Base-by-base conservation (phyloP, 2,797 vertebrate genomes). In the Gymnopithys bicolor region DNA sequence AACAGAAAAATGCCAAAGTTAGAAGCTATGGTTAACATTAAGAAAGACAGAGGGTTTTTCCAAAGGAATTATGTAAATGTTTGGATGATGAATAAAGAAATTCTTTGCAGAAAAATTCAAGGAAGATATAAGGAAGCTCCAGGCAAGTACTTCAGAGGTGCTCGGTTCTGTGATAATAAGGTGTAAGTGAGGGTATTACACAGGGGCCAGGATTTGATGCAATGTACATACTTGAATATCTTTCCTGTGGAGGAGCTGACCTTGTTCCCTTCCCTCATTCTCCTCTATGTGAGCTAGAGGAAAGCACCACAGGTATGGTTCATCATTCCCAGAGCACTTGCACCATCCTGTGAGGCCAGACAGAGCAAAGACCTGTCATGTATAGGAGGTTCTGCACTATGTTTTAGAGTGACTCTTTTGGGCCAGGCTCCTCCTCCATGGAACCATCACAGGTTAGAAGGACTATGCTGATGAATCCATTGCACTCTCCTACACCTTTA, bases 271-370 rank as follows among this genome's bases (percentile, higher is more conserved):
- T 77, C 33, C 25, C 25, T 69, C 5, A 4, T 35, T 66, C 51
- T 30, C n/a, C 22, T 11, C 23, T 22, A 8, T 13, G 4, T 9
- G 7, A 56, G 49, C 58, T 48, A 56, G 19, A 85, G 37, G 28
- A 62, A 90, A 15, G 13, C 1, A 6, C n/a, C 17, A 12, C 2
- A 5, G 14, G 37, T 32, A 7, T 16, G 32, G 9, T 33, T 17
- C n/a, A 35, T n/a, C 24, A 19, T 41, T 78, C 41, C 33, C 37
- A 43, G n/a, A 35, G 55, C 23, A 37, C 13, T 28, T 43, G 58
- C n/a, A 46, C 37, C 45, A 59, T 41, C 28, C 62, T 70, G 21
- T 0, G 0, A 75, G 32, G 27, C 33, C 48, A 51, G 32, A n/a
- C 22, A 73, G 37, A 56, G 16, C 33, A 21, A 88, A 90, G 35